A percentile compares a stretch with the other conserved stretches of the same genome.
Evolutionary conservation across 1,140 invertebrate genomes (phyloP).

Genomic region (Asbolus verrucosus): DNA sequence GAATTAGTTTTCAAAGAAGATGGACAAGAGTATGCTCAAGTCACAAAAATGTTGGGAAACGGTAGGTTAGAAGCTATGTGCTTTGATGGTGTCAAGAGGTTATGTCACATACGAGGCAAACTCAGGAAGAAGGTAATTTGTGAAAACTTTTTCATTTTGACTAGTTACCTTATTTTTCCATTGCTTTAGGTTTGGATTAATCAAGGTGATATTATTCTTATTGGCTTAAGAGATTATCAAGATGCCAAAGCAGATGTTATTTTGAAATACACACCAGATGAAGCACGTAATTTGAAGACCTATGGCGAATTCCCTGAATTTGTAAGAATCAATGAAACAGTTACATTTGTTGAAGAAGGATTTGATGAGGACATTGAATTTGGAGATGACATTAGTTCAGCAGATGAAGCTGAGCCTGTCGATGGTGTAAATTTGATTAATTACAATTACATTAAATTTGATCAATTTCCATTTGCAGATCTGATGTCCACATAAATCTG

Average conservation of each 20-base stretch:
- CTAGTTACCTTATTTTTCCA: too few species aligned
- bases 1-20: constrained; percentile 99
- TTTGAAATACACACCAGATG: constrained; percentile 98
- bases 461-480: constrained; percentile 42
- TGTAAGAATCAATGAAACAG: constrained; percentile 94
- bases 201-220: constrained; percentile 97
- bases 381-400: constrained; percentile 90
- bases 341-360: constrained; percentile 93
- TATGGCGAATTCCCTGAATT: constrained; percentile 99
- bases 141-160: too few species aligned
- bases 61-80: constrained; percentile 98
- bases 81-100: constrained; percentile 97
- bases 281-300: constrained; percentile 98
- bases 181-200: constrained; percentile 97
- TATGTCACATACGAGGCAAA: constrained; percentile 99
- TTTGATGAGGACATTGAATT: constrained; percentile 96
- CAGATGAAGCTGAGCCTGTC: constrained; percentile 86
- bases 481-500: constrained; percentile 43
- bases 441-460: neutral
- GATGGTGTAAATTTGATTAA: constrained; percentile 66
- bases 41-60: constrained; percentile 99
- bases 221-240: constrained; percentile 97
- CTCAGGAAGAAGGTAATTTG: constrained; percentile 94
- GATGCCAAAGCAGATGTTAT: constrained; percentile 99
- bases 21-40: constrained; percentile 99